Base-by-base conservation (phyloP, 2,113 vertebrate genomes). In the Salvelinus namaycush region DNA sequence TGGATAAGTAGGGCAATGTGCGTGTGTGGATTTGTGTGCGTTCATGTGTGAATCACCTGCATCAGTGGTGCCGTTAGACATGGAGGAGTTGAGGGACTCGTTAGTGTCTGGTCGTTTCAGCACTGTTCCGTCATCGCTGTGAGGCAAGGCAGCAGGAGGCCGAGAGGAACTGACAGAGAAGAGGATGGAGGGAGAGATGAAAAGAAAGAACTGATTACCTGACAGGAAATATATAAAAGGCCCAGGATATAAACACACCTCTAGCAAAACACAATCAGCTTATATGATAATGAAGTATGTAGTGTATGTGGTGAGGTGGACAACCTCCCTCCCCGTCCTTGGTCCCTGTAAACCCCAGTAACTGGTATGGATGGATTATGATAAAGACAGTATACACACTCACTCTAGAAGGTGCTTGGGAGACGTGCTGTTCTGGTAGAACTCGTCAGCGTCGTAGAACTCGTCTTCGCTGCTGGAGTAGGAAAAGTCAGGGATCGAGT, bases 401-500 rank as follows among this genome's bases (percentile, higher is more conserved):
- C 51, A 99, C 97, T 97, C 96, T 88, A 95, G 89, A 82, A 95
- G 95, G 80, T 94, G 94, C 89, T 99, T 99, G 79, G 98, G 97
- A 73, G 97, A 99, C 68, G 96, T 95, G 83, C 90, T 95, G 89
- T 90, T 97, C 92, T 98, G 97, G 91, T 97, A 97, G 90, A 96
- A 99, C 83, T 99, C 97, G 75, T 99, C 98, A 7, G 98, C 98
- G 48, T 99, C 97, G 39, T 99, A 99, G 92, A 99, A 99, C 84
- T 99, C 98, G 77, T 99, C 98, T 89, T 99, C 98, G 69, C 98
- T 99, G 94, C 97, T 98, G 3, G 98, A 99, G 78, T 99, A 99
- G 68, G 97, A 99, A 91, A 99, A 99, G 82, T 99, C 97, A 27
- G 98, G 98, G 85, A 99, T 97, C 1, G 97, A 96, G 76, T 96